Evolutionary conservation across 2,113 vertebrate species (phyloP), one percentile per base, ranked within the genome.

Genomic region (Cyanocitta stelleri): DNA sequence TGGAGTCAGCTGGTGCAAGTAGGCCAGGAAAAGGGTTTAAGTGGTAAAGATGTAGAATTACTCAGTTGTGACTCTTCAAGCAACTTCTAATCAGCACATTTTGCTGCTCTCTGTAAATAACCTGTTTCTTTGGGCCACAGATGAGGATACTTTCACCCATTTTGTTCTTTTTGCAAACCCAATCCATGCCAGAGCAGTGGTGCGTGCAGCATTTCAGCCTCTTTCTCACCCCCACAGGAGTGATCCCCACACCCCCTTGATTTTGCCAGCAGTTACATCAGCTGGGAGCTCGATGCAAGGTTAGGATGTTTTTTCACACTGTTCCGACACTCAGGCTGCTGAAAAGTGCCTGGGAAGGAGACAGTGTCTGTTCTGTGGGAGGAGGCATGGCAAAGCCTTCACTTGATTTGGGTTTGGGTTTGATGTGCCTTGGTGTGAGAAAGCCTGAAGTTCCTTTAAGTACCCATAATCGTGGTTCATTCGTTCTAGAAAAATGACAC

Each of bases 401-500:
- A 0, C 56, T 83, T 49, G 46, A 30, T 92, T 89, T 67, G 39
- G 24, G 11, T 84, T 69, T 66, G 67, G 14, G 27, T 76, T 95
- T 87, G 49, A 44, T 69, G 8, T 78, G 13, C 61, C 69, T 95
- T 52, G 35, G 11, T 56, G 32, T 85, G 54, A 63, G 56, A 81
- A 90, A 90, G 16, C n/a, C 49, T 90, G 19, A 66, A 37, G 19
- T 67, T 96, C 85, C 61, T 82, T 62, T 68, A 52, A 29, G 12
- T 20, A 37, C 16, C n/a, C 2, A 3, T 43, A 56, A 56, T 0
- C 1, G 33, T 54, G 41, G 23, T 81, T 51, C 56, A 56, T 52
- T 68, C 11, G 18, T 9, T 54, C 63, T 59, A 66, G 23, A 62
- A 88, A 75, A 71, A 39, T n/a, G 5, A 48, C 1, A 3, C 13